Conservation (phyloP, 2,113 vertebrate species). For the Choloepus hoffmanni region DNA sequence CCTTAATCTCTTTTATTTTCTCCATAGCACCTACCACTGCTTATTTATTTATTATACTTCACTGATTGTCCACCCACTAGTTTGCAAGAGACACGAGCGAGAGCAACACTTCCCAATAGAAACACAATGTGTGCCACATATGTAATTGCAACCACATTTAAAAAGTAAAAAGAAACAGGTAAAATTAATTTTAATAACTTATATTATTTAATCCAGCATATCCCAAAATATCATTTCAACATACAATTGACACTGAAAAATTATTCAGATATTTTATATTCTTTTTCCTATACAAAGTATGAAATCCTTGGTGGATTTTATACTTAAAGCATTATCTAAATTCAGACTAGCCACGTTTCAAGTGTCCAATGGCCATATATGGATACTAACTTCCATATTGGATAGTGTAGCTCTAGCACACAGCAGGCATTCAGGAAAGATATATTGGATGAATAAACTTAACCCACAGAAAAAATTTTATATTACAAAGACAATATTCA, state of each 20-base stretch:
- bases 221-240: neutral
- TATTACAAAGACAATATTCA: neutral
- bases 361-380: neutral
- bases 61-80: too few species aligned
- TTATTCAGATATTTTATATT: neutral
- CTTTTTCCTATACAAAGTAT: neutral
- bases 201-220: slow-evolving; percentile 13
- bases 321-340: neutral
- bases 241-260: neutral
- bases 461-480: neutral
- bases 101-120: neutral
- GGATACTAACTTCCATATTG: neutral
- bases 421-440: neutral
- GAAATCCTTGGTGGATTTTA: neutral
- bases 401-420: neutral
- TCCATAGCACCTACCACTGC: neutral
- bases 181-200: neutral
- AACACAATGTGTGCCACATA: neutral
- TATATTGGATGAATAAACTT: neutral
- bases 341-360: neutral
- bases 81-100: neutral
- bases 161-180: neutral
- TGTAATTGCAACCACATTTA: neutral
- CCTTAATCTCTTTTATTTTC: neutral
- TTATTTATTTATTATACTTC: neutral